phyloP scores from a whole-genome alignment of 1,140 invertebrate genomes.

The Philaenus spumarius region DNA sequence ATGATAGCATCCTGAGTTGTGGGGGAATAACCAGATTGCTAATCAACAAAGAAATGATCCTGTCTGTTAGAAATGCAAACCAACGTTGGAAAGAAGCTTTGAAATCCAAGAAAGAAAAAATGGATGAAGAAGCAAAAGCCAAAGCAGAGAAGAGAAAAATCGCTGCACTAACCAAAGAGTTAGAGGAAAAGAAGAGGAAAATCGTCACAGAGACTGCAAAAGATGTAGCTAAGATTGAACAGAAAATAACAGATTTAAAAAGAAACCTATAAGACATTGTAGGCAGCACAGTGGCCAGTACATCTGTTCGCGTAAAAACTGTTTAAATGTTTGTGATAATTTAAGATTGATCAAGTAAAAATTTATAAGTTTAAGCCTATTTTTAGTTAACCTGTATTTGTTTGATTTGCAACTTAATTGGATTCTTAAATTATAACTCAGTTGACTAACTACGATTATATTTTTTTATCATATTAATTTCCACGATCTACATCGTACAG shows the following conservation, averaged over 20 bases:
- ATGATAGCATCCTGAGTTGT: background rate
- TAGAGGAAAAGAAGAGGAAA: background rate
- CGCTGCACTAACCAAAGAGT: background rate
- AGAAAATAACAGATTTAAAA: background rate
- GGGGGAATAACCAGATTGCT: background rate
- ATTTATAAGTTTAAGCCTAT: slow-evolving; percentile 9
- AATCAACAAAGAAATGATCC: background rate
- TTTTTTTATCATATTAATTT: too few relatives aligned
- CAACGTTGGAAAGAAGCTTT: background rate
- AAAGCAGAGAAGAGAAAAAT: background rate
- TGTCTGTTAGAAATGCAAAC: background rate
- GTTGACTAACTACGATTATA: too few relatives aligned
- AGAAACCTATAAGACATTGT: background rate
- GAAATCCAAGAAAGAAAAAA: background rate
- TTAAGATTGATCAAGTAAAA: background rate
- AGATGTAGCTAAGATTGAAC: background rate
- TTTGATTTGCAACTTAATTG: too few relatives aligned
- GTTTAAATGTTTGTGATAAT: slow-evolving; percentile 2
- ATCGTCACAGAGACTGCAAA: background rate
- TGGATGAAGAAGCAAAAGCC: background rate
- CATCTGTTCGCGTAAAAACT: background rate
- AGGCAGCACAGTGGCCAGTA: background rate
- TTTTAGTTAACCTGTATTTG: too few relatives aligned
- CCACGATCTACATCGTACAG: too few relatives aligned
- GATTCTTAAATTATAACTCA: too few relatives aligned